Evolutionary conservation across 2,797 vertebrate genomes (phyloP), one percentile per base, ranked within the genome.

Genomic region (Ara ararauna): DNA sequence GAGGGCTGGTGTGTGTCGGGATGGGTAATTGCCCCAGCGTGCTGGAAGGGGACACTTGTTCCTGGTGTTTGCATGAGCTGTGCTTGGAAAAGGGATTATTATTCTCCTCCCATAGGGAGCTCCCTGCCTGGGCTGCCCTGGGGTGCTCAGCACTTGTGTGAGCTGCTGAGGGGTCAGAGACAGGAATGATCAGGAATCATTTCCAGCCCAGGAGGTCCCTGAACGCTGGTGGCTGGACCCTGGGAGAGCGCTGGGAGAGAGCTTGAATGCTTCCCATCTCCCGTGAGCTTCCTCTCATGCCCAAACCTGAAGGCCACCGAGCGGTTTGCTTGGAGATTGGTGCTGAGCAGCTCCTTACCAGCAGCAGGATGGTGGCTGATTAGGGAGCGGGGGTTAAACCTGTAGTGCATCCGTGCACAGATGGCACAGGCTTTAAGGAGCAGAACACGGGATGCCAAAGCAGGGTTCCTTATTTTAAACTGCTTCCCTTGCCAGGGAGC

Each of bases 401-500:
- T 64, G 47, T 9, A 50, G 86, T 50, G 90, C 78, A 36, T 34
- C 2, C 6, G 9, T 30, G 70, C 79, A 65, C 95, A 96, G 95
- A 96, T 97, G 96, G 94, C 91, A 38, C 5, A 82, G 16, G 78
- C 73, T 74, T 68, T 94, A 90, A 94, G 92, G 93, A 93, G 8
- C 10, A 4, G 12, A 92, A 88, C 74, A 19, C 6, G 64, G 74
- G 74, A 9, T 88, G 92, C 95, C 94, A 26, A 92, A 83, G 89
- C 91, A 91, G 79, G 89, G 92, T 9, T 80, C 94, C 87, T 95
- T 34, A 23, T 87, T 90, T 93, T 62, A 87, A 96, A 60, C 76
- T 1, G 7, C 38, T 89, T 91, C 73, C 58, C 53, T 68, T 97
- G 96, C 94, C 96, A 93, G 89, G 76, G 80, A 96, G 94, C 97